Conservation (phyloP, 2,797 vertebrate genomes). For the Hydrocynus forskahlii region DNA sequence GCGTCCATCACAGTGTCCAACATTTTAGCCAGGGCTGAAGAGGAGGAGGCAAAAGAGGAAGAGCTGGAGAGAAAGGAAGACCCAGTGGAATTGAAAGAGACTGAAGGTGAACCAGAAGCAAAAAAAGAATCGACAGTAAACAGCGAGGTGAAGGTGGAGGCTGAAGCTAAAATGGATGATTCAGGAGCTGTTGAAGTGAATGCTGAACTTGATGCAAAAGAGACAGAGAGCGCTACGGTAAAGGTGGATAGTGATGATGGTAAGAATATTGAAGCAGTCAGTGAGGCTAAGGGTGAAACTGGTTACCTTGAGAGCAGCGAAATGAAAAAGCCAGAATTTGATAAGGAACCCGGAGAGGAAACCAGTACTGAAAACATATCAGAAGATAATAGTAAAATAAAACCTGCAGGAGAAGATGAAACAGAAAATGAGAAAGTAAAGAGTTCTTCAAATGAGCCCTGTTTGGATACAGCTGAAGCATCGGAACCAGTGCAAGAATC, state of each 20-base stretch:
- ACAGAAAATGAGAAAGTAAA: background rate
- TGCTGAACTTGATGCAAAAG: conserved; percentile 17
- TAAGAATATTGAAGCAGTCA: conserved; percentile 10
- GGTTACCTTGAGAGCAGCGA: conserved; percentile 43
- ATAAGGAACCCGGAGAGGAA: conserved; percentile 29
- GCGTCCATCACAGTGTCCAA: conserved; percentile 71
- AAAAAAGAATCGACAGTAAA: background rate
- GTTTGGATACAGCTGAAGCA: background rate
- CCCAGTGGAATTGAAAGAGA: background rate
- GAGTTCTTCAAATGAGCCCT: background rate
- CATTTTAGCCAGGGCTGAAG: conserved; percentile 65
- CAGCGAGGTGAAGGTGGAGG: background rate
- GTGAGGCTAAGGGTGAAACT: conserved; percentile 37
- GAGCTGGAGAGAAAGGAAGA: conserved; percentile 8
- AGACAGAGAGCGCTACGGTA: conserved; percentile 17
- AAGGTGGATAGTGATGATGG: conserved; percentile 42
- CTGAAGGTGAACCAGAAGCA: conserved; percentile 14
- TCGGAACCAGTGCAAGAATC: conserved; percentile 21
- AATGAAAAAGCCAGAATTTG: conserved; percentile 10
- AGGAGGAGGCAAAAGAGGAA: conserved; percentile 46
- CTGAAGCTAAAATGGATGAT: background rate
- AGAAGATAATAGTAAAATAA: conserved; percentile 27
- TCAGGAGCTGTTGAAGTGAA: background rate
- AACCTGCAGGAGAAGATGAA: conserved; percentile 31
- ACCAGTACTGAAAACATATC: conserved; percentile 25